Percentiles rank a stretch among this genome's conserved stretches.
Conservation (phyloP, 2,113 vertebrate genomes). For the Setophaga kirtlandii region DNA sequence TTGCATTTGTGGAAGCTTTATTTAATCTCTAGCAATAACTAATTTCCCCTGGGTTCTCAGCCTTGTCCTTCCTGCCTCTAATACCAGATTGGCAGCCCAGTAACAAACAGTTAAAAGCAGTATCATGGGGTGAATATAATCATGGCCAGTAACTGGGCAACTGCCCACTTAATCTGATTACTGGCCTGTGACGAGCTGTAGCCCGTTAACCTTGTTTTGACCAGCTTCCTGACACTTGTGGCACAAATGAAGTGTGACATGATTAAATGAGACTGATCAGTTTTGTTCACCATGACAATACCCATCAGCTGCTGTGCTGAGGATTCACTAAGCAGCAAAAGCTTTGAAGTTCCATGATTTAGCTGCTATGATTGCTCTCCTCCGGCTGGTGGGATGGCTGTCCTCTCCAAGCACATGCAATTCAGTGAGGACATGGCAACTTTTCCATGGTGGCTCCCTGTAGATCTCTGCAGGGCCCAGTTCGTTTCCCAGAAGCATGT, state of each 20-base stretch:
- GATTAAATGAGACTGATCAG: slow-evolving; percentile 32
- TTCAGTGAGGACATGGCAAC: rapidly evolving
- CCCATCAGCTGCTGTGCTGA: background rate
- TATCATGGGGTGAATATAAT: background rate
- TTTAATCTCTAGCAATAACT: background rate
- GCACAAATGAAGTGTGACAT: slow-evolving; percentile 16
- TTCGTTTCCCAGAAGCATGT: rapidly evolving
- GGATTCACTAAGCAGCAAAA: background rate
- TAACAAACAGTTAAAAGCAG: background rate
- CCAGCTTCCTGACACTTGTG: slow-evolving; percentile 28
- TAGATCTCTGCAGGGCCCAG: background rate
- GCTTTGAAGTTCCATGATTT: background rate
- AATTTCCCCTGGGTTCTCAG: background rate
- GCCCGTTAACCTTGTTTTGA: slow-evolving; percentile 35
- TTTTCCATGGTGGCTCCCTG: background rate
- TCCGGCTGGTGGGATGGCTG: background rate
- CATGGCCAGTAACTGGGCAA: background rate
- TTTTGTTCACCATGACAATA: slow-evolving; percentile 20
- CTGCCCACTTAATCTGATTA: background rate
- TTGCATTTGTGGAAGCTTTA: background rate
- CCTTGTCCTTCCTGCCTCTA: background rate
- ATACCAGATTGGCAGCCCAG: background rate
- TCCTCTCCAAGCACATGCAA: background rate
- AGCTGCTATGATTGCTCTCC: background rate
- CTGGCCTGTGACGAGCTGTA: background rate